Evolutionary conservation across 2,888 invertebrate genomes (phyloP), one percentile per base, ranked within the genome.

Genomic region (Heliconius aoede): DNA sequence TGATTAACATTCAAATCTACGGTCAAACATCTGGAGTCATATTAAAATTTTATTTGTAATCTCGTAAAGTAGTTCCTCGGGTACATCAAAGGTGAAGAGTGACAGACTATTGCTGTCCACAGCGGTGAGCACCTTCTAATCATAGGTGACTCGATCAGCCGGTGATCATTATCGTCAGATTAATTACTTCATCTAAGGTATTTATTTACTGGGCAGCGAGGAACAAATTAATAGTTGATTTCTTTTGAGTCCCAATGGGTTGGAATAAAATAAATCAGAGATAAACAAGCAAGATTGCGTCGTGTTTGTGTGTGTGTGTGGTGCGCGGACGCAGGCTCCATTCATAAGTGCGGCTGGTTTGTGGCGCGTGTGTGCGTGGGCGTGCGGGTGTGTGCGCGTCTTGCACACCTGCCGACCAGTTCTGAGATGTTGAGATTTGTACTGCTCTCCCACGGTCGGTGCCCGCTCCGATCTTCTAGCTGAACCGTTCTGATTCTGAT

Each of bases 341-440:
- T 94, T 94, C 91, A 94, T 94, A 91, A 92, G 92, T 89, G 88
- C 88, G 89, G 84, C 89, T 87, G 89, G 91, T 89, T 89, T 86
- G 84, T 80, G 83, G 82, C 81, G 84, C 65, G 84, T 81, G 84
- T 79, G 86, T 83, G 86, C 79, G 86, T 72, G 82, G 81, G 84
- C 79, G 82, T 76, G 81, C 64, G 83, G 76, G 82, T 74, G 83
- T 82, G 87, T 83, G 87, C 82, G 86, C 78, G 87, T 83, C 87
- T 83, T 83, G 89, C 89, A 91, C 94, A 94, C 94, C 94, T 94
- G 94, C 94, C 94, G 92, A 94, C 94, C 94, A 91, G 94, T 94
- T 94, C 90, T 90, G 91, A 93, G 94, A 94, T 93, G 94, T 93
- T 92, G 93, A 94, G 94, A 94, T 94, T 94, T 94, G 94, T 93